These are phyloP conservation scores for Odontophorus gujanensis DNA, from an alignment of 2,113 vertebrate genomes.

Conservation along the genomic window DNA sequence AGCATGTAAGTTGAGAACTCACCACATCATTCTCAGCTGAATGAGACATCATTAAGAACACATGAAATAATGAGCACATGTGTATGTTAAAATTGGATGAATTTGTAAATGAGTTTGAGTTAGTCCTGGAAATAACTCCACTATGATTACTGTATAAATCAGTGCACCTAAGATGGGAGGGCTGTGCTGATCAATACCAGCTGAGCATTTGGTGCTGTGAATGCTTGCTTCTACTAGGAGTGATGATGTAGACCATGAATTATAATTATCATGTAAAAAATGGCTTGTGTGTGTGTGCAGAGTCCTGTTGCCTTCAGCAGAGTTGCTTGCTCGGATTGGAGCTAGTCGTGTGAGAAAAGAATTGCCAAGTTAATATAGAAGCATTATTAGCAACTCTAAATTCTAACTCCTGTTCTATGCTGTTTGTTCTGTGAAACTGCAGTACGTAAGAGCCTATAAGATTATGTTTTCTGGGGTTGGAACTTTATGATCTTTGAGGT, in stretches of 20 bases:
- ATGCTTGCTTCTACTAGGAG: conserved; percentile 12
- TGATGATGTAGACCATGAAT: neutral
- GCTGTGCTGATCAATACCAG: conserved; percentile 38
- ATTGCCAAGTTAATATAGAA: neutral
- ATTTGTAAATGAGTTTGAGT: conserved; percentile 41
- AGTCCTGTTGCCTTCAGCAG: neutral
- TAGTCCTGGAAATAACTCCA: conserved; percentile 11
- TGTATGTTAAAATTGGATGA: conserved; percentile 43
- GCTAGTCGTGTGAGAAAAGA: neutral
- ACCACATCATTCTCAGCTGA: conserved; percentile 68
- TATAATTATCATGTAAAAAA: conserved; percentile 7
- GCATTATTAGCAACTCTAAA: neutral
- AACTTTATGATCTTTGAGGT: too few relatives aligned
- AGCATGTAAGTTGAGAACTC: conserved; percentile 68
- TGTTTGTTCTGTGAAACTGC: neutral
- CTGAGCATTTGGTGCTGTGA: conserved; percentile 2
- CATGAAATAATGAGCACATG: conserved; percentile 37
- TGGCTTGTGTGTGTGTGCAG: neutral
- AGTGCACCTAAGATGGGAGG: neutral
- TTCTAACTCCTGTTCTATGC: neutral
- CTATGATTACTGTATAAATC: conserved; percentile 28
- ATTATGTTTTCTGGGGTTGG: neutral
- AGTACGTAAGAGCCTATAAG: neutral
- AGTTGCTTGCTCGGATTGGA: neutral
- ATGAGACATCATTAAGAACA: conserved; percentile 60